Evolutionary conservation across 2,797 vertebrate genomes (phyloP), one percentile per base, ranked within the genome.

Genomic region (Cetoscarus ocellatus): DNA sequence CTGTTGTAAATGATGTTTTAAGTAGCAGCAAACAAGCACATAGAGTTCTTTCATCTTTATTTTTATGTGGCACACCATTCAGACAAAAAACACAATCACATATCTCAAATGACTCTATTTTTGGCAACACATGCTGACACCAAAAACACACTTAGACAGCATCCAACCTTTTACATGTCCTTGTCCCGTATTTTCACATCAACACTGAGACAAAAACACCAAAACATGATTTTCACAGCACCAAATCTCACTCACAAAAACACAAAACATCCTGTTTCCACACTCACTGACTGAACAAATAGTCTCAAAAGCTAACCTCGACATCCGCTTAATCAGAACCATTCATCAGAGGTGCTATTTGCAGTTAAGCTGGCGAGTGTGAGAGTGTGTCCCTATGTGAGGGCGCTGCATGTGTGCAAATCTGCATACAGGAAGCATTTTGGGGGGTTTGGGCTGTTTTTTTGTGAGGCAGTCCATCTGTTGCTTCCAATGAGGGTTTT

Each of bases 391-490:
- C 15, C 35, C 5, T 42, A 35, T 53, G 38, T 36, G 3, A 14
- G 34, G 4, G 11, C 42, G 27, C n/a, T 61, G 63, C 6, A 39
- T 18, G 63, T 49, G 67, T 44, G 27, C 15, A 43, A 69, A 82
- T 84, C 75, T 47, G 0, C 15, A 2, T 10, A 74, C 80, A 80
- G 69, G 62, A 81, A 86, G 59, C 27, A 58, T 67, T 74, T 64
- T 12, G 11, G 15, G 42, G 61, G 47, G 0, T 19, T 67, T 75
- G 65, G 13, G n/a, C 13, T 61, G 9, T 64, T 67, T 65, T 74
- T 86, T 77, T 62, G 59, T 47, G 53, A 82, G 70, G 74, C 43
- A 9, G 18, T 64, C 84, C 83, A 86, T 92, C 83, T 89, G 88
- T 86, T 87, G 59, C 50, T 79, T 88, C 70, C 58, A 60, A 84